Evolutionary conservation across 1,140 invertebrate genomes (phyloP), one percentile per base, ranked within the genome.

Genomic region (Streblospio benedicti): DNA sequence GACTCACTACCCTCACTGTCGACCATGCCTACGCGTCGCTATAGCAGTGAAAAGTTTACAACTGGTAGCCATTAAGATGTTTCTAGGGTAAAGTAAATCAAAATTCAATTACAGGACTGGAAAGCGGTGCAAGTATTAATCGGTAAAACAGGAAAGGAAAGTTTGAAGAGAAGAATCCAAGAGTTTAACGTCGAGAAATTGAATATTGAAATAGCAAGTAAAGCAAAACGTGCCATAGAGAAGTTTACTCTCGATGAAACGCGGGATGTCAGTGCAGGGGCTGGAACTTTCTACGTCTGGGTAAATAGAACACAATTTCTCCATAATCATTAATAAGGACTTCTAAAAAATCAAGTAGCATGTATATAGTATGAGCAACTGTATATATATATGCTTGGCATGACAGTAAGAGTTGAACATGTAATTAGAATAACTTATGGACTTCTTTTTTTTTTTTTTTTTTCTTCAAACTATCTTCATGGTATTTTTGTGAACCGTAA

Each of bases 211-310:
- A 51, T 59, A 0, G 70, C 71, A 9, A 47, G 63, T 33, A 38
- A 54, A 20, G 65, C 71, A 0, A 70, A 69, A 53, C 60, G 66
- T 45, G 60, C 66, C 30, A 53, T 70, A 6, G 60, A 65, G 20
- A 59, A 59, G 4, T 74, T 67, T 57, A 64, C 59, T 14, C 60
- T 66, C 47, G 68, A 70, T 14, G 65, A 71, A 51, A 66, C 74
- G 27, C 54, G 68, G 31, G 69, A 69, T 27, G 67, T 68, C 35
- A 76, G 72, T 51, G 67, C 70, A 16, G 71, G 71, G 2, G 72
- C 73, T 0, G 73, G 72, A 0, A 73, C 72, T 0, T 76, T 76
- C 56, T 76, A 66, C 58, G 70, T 71, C 27, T 76, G 73, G 73
- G 73, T 76, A 62, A 60, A 70, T 66, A 51, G n/a, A 18, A 6